Percentiles rank a stretch among this genome's conserved stretches.
These are phyloP conservation scores for Lophotis ruficrista DNA, from an alignment of 2,113 vertebrate genomes.

Conservation along the genomic window DNA sequence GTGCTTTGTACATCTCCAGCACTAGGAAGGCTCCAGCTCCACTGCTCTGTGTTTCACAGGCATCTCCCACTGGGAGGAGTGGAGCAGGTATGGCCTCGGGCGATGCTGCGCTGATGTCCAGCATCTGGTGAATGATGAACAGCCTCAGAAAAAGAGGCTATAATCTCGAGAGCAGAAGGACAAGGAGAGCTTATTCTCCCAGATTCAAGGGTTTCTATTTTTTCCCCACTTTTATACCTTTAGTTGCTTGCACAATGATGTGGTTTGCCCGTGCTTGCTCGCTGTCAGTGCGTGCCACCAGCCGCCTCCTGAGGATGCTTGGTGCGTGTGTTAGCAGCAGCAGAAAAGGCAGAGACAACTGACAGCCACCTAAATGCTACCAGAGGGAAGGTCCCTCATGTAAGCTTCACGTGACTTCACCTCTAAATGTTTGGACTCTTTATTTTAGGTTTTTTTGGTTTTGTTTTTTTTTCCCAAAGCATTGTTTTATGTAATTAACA, in stretches of 20 bases:
- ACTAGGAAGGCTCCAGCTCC: neutral
- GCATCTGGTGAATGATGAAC: neutral
- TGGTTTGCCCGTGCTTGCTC: neutral
- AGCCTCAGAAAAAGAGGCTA: neutral
- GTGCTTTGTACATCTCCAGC: neutral
- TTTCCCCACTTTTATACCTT: neutral
- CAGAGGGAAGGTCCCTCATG: neutral
- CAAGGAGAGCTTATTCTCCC: neutral
- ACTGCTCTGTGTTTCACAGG: neutral
- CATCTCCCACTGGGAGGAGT: neutral
- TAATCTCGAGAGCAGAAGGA: neutral
- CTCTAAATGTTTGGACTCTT: neutral
- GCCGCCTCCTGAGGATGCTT: neutral
- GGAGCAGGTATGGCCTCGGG: neutral
- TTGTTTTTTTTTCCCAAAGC: neutral
- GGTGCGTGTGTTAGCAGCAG: neutral
- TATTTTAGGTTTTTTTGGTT: neutral
- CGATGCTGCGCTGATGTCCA: neutral
- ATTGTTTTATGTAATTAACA: constrained; percentile 57
- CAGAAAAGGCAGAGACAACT: neutral
- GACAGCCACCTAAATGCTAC: neutral
- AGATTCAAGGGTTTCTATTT: neutral
- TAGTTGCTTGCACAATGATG: neutral
- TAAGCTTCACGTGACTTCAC: neutral
- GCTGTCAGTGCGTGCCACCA: neutral